Evolutionary conservation across 2,797 vertebrate genomes (phyloP).

Genomic region (Arnoldichthys spilopterus): DNA sequence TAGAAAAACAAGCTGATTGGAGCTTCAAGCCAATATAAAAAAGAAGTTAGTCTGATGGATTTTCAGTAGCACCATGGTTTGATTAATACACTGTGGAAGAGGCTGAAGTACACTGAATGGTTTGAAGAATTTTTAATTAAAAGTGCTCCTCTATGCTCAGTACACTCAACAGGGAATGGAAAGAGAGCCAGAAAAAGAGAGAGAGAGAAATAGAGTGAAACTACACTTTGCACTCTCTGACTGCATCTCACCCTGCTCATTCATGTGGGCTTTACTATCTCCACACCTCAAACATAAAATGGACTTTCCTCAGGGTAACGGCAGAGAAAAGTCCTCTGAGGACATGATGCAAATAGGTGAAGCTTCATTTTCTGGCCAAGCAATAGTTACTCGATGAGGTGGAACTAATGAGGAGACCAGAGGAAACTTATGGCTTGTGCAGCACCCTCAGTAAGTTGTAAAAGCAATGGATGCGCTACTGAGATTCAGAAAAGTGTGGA

Average conservation of each 20-base stretch:
- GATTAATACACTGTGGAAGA: not conserved
- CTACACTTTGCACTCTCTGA: not conserved
- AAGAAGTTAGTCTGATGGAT: not conserved
- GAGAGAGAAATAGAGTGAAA: not conserved
- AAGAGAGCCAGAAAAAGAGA: not conserved
- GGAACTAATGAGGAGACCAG: constrained; percentile 36
- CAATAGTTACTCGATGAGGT: constrained; percentile 9
- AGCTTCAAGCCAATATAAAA: not conserved
- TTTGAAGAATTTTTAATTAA: constrained; percentile 12
- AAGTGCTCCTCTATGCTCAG: not conserved
- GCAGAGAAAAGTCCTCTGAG: constrained; percentile 3
- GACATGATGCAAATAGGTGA: constrained; percentile 15
- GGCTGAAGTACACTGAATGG: constrained; percentile 6
- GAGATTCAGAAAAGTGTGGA: constrained; percentile 10
- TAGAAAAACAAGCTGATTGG: constrained; percentile 7
- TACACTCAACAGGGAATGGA: not conserved
- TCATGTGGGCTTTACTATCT: constrained; percentile 1
- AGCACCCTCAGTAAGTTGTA: not conserved
- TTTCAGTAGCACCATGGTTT: constrained; percentile 21
- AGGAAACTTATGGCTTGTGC: constrained; percentile 14
- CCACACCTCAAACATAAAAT: not conserved
- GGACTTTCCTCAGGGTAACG: not conserved
- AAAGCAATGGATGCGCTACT: constrained; percentile 20
- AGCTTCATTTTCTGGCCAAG: constrained; percentile 3
- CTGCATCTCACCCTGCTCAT: not conserved